Percentiles rank a stretch among this genome's conserved stretches.
Conservation (phyloP, 2,888 invertebrate species). For the Andrena trimmerana region DNA sequence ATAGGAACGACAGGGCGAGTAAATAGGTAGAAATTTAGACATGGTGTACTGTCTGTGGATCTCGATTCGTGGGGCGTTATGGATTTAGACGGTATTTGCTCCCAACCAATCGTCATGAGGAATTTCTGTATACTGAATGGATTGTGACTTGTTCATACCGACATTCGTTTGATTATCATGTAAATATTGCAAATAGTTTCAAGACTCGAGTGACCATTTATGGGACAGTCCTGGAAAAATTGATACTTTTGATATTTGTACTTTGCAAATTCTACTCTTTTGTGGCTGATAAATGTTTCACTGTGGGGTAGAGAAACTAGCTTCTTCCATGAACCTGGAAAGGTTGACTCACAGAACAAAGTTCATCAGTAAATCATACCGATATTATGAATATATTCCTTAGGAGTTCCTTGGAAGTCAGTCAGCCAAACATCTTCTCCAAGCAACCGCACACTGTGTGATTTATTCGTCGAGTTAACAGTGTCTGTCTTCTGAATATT, state of each 20-base stretch:
- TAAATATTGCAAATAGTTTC: too few species aligned
- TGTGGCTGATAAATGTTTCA: neutral
- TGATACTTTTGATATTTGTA: neutral
- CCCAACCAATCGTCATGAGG: slow-evolving; percentile 16
- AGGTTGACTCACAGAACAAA: neutral
- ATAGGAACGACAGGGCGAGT: slow-evolving; percentile 31
- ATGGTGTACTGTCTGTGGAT: too few species aligned
- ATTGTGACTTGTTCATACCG: too few species aligned
- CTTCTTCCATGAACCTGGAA: too few species aligned
- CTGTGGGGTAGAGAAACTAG: too few species aligned
- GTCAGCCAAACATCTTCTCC: neutral
- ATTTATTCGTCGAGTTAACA: neutral
- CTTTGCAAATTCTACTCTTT: neutral
- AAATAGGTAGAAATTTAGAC: slow-evolving; percentile 42
- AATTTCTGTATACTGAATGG: too few species aligned
- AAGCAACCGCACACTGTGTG: neutral
- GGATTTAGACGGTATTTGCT: slow-evolving; percentile 39
- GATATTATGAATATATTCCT: slow-evolving; percentile 3
- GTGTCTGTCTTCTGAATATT: neutral
- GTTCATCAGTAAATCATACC: neutral
- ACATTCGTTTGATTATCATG: too few species aligned
- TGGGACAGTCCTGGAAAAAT: too few species aligned
- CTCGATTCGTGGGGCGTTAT: slow-evolving; percentile 11
- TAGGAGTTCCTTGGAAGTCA: neutral
- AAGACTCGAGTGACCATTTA: too few species aligned